These are phyloP conservation scores for Heliconius ismenius DNA, from an alignment of 2,888 invertebrate genomes.

Conservation along the genomic window DNA sequence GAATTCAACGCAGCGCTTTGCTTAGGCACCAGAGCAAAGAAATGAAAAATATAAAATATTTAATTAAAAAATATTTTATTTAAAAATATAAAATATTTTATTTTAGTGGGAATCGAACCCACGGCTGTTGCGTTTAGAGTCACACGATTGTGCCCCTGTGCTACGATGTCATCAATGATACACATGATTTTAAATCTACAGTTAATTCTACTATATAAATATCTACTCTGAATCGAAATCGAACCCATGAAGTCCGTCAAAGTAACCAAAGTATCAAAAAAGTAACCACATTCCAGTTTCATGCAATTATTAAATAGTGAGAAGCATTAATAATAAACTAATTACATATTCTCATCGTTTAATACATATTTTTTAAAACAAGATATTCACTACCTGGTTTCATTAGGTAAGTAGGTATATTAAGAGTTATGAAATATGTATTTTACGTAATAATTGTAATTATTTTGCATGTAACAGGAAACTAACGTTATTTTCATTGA, in stretches of 20 bases:
- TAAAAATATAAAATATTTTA: too few relatives aligned
- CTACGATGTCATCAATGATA: too few relatives aligned
- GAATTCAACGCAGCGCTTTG: too few relatives aligned
- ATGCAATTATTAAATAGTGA: neutral
- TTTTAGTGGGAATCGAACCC: too few relatives aligned
- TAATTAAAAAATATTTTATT: too few relatives aligned
- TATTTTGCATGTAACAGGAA: constrained; percentile 27
- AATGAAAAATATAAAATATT: too few relatives aligned
- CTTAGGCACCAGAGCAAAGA: too few relatives aligned
- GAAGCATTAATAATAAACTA: neutral
- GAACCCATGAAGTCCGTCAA: neutral
- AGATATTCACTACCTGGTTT: constrained; percentile 1
- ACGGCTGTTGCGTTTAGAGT: too few relatives aligned
- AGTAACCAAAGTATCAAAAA: neutral
- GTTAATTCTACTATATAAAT: too few relatives aligned
- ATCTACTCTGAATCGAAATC: neutral
- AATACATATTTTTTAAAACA: neutral
- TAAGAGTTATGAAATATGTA: constrained; percentile 19
- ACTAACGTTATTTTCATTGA: constrained; percentile 27
- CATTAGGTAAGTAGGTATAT: neutral
- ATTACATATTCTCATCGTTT: neutral
- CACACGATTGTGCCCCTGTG: too few relatives aligned
- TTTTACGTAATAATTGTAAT: constrained; percentile 27
- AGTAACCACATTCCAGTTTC: neutral
- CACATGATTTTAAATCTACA: too few relatives aligned